A percentile compares a stretch with the other conserved stretches of the same genome.
phyloP scores from a whole-genome alignment of 2,797 vertebrate species.

The Anguilla pacifica region DNA sequence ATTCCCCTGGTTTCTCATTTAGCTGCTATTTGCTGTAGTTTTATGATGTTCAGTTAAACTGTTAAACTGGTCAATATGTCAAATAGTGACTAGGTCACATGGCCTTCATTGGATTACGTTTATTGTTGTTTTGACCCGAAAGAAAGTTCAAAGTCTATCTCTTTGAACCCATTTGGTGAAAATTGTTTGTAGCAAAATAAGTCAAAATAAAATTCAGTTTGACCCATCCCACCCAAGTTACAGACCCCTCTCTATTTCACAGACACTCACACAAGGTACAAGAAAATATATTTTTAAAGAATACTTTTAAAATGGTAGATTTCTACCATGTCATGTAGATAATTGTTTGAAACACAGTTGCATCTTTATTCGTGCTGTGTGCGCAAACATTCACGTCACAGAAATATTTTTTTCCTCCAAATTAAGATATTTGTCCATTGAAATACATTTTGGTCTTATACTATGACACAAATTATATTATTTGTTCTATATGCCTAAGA shows the following conservation, averaged over 20 bases:
- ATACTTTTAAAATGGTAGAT: neutral
- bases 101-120: neutral
- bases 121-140: neutral
- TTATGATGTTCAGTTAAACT: neutral
- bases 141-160: neutral
- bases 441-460: neutral
- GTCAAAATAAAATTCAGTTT: neutral
- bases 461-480: neutral
- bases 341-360: neutral
- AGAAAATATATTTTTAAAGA: too few species aligned
- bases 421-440: neutral
- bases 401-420: neutral
- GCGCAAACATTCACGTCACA: neutral
- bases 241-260: too few species aligned
- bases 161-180: neutral
- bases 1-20: neutral
- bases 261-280: too few species aligned
- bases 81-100: neutral
- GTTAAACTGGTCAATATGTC: neutral
- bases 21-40: too few species aligned
- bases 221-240: neutral
- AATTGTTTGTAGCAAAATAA: neutral
- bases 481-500: neutral
- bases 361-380: neutral
- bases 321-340: neutral